phyloP scores from a whole-genome alignment of 2,113 vertebrate genomes.

The Glaucidium brasilianum region DNA sequence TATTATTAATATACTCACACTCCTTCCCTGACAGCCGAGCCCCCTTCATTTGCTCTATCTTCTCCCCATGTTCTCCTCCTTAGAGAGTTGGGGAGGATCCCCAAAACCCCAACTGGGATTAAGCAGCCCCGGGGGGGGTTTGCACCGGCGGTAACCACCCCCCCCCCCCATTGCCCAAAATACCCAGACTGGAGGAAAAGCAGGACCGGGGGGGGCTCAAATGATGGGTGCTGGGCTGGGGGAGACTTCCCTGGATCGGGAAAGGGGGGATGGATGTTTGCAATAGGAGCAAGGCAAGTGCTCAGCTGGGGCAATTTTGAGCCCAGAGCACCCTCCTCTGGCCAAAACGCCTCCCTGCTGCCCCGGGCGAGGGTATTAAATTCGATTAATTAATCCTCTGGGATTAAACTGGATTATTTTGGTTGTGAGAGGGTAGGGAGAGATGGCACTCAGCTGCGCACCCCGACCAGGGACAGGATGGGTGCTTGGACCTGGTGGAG shows the following conservation, averaged over 20 bases:
- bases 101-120: too few relatives aligned
- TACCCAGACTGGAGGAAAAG: too few relatives aligned
- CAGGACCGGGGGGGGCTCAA: not conserved
- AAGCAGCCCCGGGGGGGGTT: not conserved
- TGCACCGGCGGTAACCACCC: too few relatives aligned
- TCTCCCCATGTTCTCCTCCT: not conserved
- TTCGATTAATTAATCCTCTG: too few relatives aligned
- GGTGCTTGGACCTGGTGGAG: not conserved
- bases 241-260: not conserved
- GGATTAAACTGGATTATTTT: not conserved
- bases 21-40: not conserved
- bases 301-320: not conserved
- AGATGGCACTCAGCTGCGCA: rapidly evolving
- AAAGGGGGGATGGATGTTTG: rapidly evolving
- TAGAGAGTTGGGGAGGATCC: not conserved
- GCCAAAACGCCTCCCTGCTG: not conserved
- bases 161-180: rapidly evolving
- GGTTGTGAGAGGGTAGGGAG: not conserved
- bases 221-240: too few relatives aligned
- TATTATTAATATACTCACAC: not conserved
- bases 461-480: rapidly evolving
- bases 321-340: not conserved
- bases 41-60: not conserved
- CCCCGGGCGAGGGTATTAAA: not conserved
- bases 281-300: not conserved